phyloP scores from a whole-genome alignment of 2,113 vertebrate species.

The Amazona guildingii region DNA sequence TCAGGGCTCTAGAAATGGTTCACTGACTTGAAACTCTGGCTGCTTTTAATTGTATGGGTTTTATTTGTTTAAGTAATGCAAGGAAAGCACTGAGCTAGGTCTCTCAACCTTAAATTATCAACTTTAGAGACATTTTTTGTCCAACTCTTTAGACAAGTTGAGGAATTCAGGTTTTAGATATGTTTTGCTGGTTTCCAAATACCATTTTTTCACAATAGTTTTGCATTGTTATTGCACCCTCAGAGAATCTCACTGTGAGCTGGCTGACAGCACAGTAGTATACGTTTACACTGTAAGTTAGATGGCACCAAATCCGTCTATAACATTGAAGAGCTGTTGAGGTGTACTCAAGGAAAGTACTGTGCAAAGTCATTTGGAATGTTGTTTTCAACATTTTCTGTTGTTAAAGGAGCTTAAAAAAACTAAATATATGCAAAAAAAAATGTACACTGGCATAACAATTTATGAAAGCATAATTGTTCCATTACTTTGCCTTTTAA shows the following conservation, averaged over 20 bases:
- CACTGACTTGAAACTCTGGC: slow-evolving; percentile 29
- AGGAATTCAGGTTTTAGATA: not conserved
- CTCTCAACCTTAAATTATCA: not conserved
- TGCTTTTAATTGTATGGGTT: slow-evolving; percentile 37
- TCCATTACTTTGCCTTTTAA: not conserved
- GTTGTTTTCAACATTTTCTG: not conserved
- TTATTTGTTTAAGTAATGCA: slow-evolving; percentile 41
- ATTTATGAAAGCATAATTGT: not conserved
- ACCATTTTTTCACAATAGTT: not conserved
- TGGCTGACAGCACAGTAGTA: not conserved
- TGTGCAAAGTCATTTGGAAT: not conserved
- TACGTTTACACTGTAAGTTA: not conserved
- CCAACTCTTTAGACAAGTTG: not conserved
- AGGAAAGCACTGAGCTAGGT: slow-evolving; percentile 11
- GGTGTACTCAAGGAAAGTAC: not conserved
- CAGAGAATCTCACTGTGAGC: not conserved
- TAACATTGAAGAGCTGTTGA: not conserved
- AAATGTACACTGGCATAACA: not conserved
- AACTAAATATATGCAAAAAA: not conserved
- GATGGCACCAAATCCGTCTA: not conserved
- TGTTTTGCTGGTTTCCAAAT: slow-evolving; percentile 19
- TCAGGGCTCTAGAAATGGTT: slow-evolving; percentile 34
- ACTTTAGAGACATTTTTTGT: not conserved
- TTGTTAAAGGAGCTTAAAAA: not conserved
- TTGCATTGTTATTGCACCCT: not conserved